Conservation (phyloP, 2,797 vertebrate genomes). For the Petrocephalus schoutedeni region DNA sequence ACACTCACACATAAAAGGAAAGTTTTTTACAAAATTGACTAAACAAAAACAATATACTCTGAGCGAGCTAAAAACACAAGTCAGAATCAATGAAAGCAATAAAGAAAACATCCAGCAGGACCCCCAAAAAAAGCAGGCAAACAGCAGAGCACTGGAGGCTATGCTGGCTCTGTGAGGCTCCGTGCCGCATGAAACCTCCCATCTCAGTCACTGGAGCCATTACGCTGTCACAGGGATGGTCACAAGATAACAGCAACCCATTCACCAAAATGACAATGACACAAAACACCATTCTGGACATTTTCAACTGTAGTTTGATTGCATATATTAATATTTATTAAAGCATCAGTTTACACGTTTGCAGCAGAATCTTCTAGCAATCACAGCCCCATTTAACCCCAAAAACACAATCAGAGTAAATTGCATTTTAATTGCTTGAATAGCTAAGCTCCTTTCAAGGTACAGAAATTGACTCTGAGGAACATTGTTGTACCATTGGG, state of each 20-base stretch:
- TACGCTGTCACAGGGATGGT: background rate
- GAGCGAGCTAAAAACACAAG: conserved; percentile 14
- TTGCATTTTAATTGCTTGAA: background rate
- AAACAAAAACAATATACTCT: conserved; percentile 3
- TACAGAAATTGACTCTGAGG: too few relatives aligned
- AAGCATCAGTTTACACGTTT: background rate
- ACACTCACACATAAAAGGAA: background rate
- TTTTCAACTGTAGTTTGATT: background rate
- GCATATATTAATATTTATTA: background rate
- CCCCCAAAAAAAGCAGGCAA: background rate
- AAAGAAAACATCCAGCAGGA: background rate
- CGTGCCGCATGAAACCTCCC: background rate
- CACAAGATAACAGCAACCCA: background rate
- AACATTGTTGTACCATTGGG: too few relatives aligned
- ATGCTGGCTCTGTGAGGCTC: background rate
- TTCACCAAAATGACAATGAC: background rate
- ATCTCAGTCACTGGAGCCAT: background rate
- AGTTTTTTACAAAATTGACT: background rate
- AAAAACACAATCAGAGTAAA: background rate
- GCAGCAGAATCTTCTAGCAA: background rate
- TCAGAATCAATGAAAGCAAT: conserved; percentile 12
- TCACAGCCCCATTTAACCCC: background rate
- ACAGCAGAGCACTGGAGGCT: background rate
- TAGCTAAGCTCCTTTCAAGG: background rate
- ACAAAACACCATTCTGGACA: background rate